These are phyloP conservation scores for Fragum fragum DNA, from an alignment of 2,888 invertebrate species.

Conservation along the genomic window DNA sequence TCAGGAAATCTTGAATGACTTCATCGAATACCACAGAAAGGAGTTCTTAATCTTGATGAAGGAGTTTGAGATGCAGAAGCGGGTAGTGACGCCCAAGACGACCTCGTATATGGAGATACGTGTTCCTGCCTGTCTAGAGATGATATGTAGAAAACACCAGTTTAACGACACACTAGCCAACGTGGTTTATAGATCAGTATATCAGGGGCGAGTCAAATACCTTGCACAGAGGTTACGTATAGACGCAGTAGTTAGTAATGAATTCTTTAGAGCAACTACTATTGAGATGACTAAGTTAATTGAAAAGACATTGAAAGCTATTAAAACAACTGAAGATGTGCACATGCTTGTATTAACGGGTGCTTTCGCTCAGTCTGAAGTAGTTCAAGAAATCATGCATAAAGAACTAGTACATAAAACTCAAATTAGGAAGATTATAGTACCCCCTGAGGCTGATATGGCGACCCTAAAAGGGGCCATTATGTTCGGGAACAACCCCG, in stretches of 20 bases:
- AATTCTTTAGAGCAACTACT: slow-evolving; percentile 62
- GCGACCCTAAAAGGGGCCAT: slow-evolving; percentile 65
- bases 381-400: slow-evolving; percentile 62
- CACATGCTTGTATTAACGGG: slow-evolving; percentile 52
- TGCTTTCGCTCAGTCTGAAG: slow-evolving; percentile 52
- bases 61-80: slow-evolving; percentile 62
- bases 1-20: slow-evolving; percentile 49
- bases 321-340: slow-evolving; percentile 52
- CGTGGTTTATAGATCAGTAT: slow-evolving; percentile 59
- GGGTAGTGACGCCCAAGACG: slow-evolving; percentile 45
- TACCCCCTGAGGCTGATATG: slow-evolving; percentile 57
- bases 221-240: slow-evolving; percentile 47
- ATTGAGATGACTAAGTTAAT: slow-evolving; percentile 63
- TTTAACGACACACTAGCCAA: slow-evolving; percentile 62
- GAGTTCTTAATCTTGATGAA: slow-evolving; percentile 61
- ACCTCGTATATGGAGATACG: slow-evolving; percentile 56
- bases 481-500: slow-evolving; percentile 55
- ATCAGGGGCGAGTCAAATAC: slow-evolving; percentile 54
- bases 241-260: slow-evolving; percentile 63
- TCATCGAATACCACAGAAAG: slow-evolving; percentile 50
- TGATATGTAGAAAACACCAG: slow-evolving; percentile 58
- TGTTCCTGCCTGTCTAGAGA: slow-evolving; percentile 55
- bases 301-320: slow-evolving; percentile 36
- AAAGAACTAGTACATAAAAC: slow-evolving; percentile 58
- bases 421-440: slow-evolving; percentile 58